These are phyloP conservation scores for Drosophila miranda DNA, from an alignment of 1,140 invertebrate genomes.

Conservation along the genomic window DNA sequence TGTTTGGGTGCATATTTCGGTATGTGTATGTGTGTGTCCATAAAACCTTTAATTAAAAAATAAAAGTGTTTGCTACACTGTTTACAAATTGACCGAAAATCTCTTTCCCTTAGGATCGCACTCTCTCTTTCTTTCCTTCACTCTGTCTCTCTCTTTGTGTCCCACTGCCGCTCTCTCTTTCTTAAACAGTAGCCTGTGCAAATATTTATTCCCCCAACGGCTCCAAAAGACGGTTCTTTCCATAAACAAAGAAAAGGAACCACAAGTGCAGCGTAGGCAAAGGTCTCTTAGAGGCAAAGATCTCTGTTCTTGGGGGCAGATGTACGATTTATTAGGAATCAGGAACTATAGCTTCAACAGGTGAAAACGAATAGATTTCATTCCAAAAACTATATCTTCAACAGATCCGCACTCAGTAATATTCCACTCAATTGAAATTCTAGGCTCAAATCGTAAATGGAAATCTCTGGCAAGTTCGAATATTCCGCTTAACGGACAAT, in stretches of 20 bases:
- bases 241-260: slow-evolving; percentile 43
- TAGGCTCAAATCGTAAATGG: no score
- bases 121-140: not conserved
- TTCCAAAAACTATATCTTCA: no score
- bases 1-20: slow-evolving; percentile 41
- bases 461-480: no score
- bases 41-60: slow-evolving; percentile 66
- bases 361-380: no score
- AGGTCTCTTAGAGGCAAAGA: not conserved
- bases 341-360: no score
- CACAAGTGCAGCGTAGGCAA: slow-evolving; percentile 29
- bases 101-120: slow-evolving; percentile 22
- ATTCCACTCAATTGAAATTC: no score
- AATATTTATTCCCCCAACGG: slow-evolving; percentile 52
- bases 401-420: no score
- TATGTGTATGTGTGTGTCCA: slow-evolving; percentile 30
- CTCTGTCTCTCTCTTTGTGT: slow-evolving; percentile 3
- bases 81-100: slow-evolving; percentile 41
- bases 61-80: slow-evolving; percentile 53
- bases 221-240: not conserved
- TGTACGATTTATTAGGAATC: not conserved
- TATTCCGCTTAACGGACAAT: no score
- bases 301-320: slow-evolving; percentile 1
- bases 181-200: slow-evolving; percentile 63
- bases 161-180: not conserved